These are phyloP conservation scores for Adelges cooleyi DNA, from an alignment of 1,140 invertebrate genomes.

Conservation along the genomic window DNA sequence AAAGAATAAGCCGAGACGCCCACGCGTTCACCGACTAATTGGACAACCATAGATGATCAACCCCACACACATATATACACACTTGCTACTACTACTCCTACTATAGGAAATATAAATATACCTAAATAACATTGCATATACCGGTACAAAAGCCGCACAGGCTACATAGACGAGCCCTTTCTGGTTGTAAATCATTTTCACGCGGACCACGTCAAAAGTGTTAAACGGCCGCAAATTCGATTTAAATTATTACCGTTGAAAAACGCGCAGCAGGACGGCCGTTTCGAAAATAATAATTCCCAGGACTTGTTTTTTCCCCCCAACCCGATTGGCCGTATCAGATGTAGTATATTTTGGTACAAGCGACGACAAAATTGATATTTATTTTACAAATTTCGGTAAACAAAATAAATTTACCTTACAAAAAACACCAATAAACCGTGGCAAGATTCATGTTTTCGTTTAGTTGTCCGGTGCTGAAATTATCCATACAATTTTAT, in stretches of 20 bases:
- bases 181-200: background rate
- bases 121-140: background rate
- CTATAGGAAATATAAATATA: background rate
- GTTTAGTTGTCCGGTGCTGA: no score
- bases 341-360: no score
- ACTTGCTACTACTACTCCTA: background rate
- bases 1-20: constrained; percentile 15
- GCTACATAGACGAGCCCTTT: constrained; percentile 12
- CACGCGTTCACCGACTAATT: constrained; percentile 23
- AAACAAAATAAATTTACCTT: no score
- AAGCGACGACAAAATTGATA: no score
- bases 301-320: no score
- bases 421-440: no score
- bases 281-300: no score
- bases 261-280: no score
- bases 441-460: no score
- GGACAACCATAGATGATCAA: constrained; percentile 15
- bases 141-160: background rate
- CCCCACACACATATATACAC: background rate
- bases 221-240: constrained; percentile 9
- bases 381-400: no score
- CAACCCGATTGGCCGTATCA: no score
- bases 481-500: no score
- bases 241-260: background rate
- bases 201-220: background rate